Base-by-base conservation (phyloP, 2,797 vertebrate species). In the Eulemur albifrons region DNA sequence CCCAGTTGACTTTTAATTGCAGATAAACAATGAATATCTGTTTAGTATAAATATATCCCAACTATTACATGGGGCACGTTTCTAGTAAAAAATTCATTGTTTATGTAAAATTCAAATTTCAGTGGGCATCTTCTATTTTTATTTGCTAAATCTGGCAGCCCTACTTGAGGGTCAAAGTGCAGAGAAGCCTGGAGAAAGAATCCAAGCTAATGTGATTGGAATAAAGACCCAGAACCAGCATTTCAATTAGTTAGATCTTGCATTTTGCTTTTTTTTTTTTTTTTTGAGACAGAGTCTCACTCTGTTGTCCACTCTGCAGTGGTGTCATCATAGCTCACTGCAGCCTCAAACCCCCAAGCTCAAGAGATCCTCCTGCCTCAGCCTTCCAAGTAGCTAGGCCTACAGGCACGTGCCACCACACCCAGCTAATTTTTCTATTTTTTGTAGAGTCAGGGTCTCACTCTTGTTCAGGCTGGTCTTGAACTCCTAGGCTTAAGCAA, bases 201-300 rank as follows among this genome's bases (percentile, higher is more conserved):
- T 45, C 32, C 54, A 63, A 83, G 80, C 18, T 48, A 73, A 73
- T 5, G 35, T 32, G 32, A 57, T 45, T 38, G 48, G 45, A 43
- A 72, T 45, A 54, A 73, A 94, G 69, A 48, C 69, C 54, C 13
- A 63, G n/a, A 79, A 30, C 38, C 25, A 45, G 14, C 48, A 45
- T 88, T 95, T 75, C 27, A 57, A 4, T 77, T 76, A 69, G 83
- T 93, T 90, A 87, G 43, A 48, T 80, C 27, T 93, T 88, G 61
- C 54, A n/a, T 90, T 92, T 83, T 57, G 65, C 59, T 87, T 77
- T 48, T 75, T 75, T 75, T 73, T 40, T 40, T 5, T 30, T 72
- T 30, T 69, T 30, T 73, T 45, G 70, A 45, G 70, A 30, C 14
- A 73, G 40, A 73, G 40, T 30, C 40, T 73, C 40, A 17, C 25